Conservation (phyloP, 1,140 invertebrate species). For the Eciton burchellii region DNA sequence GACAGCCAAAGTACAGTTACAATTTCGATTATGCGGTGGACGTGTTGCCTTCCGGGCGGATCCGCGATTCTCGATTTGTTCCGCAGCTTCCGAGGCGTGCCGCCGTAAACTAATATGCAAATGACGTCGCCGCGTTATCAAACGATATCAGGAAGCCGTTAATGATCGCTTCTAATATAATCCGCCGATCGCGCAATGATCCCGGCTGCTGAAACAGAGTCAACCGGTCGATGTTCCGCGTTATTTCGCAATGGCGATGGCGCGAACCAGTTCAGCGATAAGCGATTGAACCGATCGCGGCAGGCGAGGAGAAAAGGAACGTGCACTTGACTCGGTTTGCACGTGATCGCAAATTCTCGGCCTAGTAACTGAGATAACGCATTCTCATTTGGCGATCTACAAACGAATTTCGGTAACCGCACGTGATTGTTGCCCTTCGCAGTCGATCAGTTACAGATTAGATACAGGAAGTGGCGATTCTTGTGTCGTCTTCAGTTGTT, state of each 20-base stretch:
- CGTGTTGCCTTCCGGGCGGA: background rate
- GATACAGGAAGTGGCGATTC: background rate
- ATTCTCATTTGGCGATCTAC: background rate
- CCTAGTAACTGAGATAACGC: constrained; percentile 1
- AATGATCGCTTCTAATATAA: constrained; percentile 6
- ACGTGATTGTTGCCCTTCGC: too few relatives aligned
- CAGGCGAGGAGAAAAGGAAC: background rate
- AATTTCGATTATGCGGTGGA: constrained; percentile 30
- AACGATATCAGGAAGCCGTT: constrained; percentile 29
- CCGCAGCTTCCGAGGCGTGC: background rate
- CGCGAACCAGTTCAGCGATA: constrained; percentile 43
- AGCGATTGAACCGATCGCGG: background rate
- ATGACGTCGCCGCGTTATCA: constrained; percentile 27
- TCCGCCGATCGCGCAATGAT: background rate
- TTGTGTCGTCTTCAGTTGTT: background rate
- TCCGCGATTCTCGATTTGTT: background rate
- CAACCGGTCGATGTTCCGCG: constrained; percentile 38
- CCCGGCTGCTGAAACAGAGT: constrained; percentile 13
- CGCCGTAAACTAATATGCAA: constrained; percentile 27
- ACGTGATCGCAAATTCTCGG: background rate
- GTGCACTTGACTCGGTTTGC: background rate
- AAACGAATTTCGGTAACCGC: too few relatives aligned
- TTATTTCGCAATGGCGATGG: constrained; percentile 10
- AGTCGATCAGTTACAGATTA: constrained; percentile 8
- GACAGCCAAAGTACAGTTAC: constrained; percentile 29